phyloP scores from a whole-genome alignment of 2,797 vertebrate genomes.

The Lacerta agilis region DNA sequence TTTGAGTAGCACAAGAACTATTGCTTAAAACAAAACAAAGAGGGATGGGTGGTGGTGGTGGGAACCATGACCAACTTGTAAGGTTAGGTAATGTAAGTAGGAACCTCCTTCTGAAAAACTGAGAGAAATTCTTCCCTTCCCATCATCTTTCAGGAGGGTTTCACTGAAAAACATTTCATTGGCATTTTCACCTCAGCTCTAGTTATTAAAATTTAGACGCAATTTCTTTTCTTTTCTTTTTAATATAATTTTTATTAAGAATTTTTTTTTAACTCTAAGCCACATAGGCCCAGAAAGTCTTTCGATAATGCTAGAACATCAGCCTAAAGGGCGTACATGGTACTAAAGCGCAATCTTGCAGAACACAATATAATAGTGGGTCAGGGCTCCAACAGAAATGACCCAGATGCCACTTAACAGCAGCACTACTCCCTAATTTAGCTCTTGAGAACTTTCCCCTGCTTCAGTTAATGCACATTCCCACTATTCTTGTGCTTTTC shows the following conservation, averaged over 20 bases:
- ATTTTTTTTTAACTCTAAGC: neutral
- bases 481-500: neutral
- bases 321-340: neutral
- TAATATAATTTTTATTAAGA: no score
- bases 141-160: no score
- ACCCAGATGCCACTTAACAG: no score
- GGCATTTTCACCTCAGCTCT: no score
- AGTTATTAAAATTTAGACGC: neutral
- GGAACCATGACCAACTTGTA: no score
- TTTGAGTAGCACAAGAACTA: no score
- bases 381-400: neutral
- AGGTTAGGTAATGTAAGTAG: no score
- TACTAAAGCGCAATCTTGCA: neutral
- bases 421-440: neutral
- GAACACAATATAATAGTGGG: neutral
- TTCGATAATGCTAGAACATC: neutral
- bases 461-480: neutral
- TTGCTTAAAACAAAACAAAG: no score
- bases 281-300: neutral
- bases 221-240: neutral
- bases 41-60: no score
- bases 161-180: no score
- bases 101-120: no score
- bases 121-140: no score
- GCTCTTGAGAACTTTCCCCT: neutral